Evolutionary conservation across 2,888 invertebrate genomes (phyloP).

Genomic region (Aleiodes leptofemur): DNA sequence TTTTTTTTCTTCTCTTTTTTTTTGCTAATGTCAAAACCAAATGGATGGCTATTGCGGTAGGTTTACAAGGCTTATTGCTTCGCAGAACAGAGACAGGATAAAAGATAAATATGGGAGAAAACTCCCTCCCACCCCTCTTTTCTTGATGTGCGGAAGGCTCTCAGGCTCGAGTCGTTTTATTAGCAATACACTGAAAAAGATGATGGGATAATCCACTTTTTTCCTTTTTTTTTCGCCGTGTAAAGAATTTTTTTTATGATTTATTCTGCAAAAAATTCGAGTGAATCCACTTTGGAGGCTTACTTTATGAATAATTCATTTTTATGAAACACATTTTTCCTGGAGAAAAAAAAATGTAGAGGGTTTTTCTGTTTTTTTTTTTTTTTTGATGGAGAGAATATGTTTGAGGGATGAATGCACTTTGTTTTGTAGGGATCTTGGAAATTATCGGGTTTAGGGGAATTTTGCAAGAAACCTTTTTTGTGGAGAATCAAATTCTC

Average conservation of each 20-base stretch:
- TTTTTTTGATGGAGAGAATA: too few species aligned
- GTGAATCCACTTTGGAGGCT: too few species aligned
- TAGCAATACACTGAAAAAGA: constrained; percentile 2
- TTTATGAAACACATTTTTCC: too few species aligned
- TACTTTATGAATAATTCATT: too few species aligned
- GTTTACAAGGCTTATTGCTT: constrained; percentile 12
- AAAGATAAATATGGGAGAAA: not conserved
- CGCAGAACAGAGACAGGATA: not conserved
- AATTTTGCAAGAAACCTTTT: too few species aligned
- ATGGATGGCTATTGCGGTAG: constrained; percentile 10
- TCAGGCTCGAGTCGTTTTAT: constrained; percentile 14
- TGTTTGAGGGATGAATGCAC: too few species aligned
- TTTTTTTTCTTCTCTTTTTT: not conserved
- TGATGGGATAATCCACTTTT: constrained; percentile 2
- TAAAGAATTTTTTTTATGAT: not conserved
- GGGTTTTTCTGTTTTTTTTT: too few species aligned
- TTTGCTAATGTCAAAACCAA: not conserved
- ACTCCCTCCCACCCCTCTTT: not conserved
- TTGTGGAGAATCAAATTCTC: too few species aligned
- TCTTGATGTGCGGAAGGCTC: constrained; percentile 10
- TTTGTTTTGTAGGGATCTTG: too few species aligned
- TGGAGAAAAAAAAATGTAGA: too few species aligned
- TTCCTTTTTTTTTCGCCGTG: not conserved
- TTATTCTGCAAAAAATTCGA: not conserved
- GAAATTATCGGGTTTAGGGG: too few species aligned